Conservation (phyloP, 1,140 invertebrate genomes). For the Trachymyrmex septentrionalis region DNA sequence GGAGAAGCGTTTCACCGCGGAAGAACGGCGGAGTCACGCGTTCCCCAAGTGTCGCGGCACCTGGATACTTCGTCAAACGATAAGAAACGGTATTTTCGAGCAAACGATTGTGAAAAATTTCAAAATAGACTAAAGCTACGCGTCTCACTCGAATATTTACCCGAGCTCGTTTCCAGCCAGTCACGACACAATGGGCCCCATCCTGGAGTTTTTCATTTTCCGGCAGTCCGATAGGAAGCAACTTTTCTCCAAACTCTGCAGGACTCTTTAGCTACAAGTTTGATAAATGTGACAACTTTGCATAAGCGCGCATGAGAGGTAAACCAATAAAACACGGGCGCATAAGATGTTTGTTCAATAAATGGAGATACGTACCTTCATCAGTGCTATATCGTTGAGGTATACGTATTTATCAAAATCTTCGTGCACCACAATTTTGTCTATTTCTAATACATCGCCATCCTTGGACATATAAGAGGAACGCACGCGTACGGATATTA, state of each 20-base stretch:
- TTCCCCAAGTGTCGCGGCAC: constrained; percentile 10
- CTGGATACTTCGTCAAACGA: constrained; percentile 14
- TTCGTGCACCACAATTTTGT: constrained; percentile 72
- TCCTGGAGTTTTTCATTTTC: constrained; percentile 62
- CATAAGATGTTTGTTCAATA: constrained; percentile 10
- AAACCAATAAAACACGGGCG: neutral
- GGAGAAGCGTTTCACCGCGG: neutral
- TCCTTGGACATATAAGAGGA: neutral
- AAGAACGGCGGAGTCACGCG: constrained; percentile 15
- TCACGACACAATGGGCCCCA: constrained; percentile 82
- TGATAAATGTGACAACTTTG: constrained; percentile 23
- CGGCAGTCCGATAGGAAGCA: constrained; percentile 78
- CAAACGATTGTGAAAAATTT: neutral
- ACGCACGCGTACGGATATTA: constrained; percentile 49
- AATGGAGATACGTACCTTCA: constrained; percentile 77
- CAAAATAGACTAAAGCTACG: constrained; percentile 18
- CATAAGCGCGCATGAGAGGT: neutral
- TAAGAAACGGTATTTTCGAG: constrained; percentile 20
- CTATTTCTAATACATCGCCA: constrained; percentile 63
- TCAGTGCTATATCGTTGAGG: constrained; percentile 86
- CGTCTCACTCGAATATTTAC: constrained; percentile 52
- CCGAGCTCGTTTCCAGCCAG: constrained; percentile 87
- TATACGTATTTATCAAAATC: constrained; percentile 74
- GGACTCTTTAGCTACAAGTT: constrained; percentile 69
- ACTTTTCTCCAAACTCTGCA: constrained; percentile 74